These are phyloP conservation scores for Catocala sponsa DNA, from an alignment of 2,888 invertebrate genomes.

Conservation along the genomic window DNA sequence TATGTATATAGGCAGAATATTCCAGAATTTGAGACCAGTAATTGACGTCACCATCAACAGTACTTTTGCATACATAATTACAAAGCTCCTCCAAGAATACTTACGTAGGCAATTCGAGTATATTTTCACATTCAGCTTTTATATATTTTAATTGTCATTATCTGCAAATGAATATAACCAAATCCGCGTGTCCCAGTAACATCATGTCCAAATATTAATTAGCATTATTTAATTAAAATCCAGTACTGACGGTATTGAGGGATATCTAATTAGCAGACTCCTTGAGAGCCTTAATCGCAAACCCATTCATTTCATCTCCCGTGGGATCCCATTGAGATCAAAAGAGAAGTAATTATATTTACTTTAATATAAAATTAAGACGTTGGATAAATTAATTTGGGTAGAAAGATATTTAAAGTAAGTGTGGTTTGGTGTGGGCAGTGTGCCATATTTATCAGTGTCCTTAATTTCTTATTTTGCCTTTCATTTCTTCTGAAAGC, in stretches of 20 bases:
- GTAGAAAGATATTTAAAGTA: not conserved
- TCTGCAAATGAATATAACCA: no score
- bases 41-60: no score
- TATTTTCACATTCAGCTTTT: no score
- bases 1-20: no score
- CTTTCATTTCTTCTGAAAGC: not conserved
- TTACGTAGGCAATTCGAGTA: no score
- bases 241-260: constrained; percentile 29
- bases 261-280: constrained; percentile 40
- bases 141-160: not conserved
- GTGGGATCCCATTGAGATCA: constrained; percentile 32
- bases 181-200: not conserved
- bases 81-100: no score
- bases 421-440: not conserved
- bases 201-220: constrained; percentile 25
- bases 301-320: constrained; percentile 40
- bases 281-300: constrained; percentile 31
- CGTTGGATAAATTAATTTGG: constrained; percentile 25
- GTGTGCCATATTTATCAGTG: not conserved
- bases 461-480: not conserved
- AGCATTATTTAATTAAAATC: constrained; percentile 35
- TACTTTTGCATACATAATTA: no score
- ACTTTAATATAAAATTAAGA: constrained; percentile 29
- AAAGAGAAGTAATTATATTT: constrained; percentile 35
- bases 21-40: no score